Evolutionary conservation across 2,113 vertebrate genomes (phyloP).

Genomic region (Seriola aureovittata): DNA sequence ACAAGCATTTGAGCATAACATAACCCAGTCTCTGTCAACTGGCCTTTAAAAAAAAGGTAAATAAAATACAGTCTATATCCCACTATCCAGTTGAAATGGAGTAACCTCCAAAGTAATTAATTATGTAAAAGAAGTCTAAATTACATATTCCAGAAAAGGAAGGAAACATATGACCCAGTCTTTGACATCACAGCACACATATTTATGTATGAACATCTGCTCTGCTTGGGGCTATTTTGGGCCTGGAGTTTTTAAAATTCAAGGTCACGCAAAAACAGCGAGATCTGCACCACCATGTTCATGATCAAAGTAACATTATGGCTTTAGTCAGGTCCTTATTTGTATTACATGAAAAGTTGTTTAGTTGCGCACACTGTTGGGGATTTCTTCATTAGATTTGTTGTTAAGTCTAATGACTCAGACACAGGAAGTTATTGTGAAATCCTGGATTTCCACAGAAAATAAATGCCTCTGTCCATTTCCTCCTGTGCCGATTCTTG

Average conservation of each 20-base stretch:
- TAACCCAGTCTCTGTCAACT: not conserved
- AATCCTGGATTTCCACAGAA: slow-evolving; percentile 51
- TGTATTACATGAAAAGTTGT: slow-evolving; percentile 17
- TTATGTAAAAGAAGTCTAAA: slow-evolving; percentile 5
- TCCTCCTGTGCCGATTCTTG: not conserved
- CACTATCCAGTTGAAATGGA: not conserved
- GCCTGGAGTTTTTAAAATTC: slow-evolving; percentile 47
- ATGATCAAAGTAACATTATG: slow-evolving; percentile 41
- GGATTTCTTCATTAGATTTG: slow-evolving; percentile 8
- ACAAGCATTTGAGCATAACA: not conserved
- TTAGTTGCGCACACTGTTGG: slow-evolving; percentile 3
- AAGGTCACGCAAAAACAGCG: slow-evolving; percentile 61
- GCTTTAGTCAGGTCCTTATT: slow-evolving; percentile 9
- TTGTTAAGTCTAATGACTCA: not conserved
- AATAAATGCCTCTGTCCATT: slow-evolving; percentile 8
- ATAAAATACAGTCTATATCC: not conserved
- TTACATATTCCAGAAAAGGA: slow-evolving; percentile 33
- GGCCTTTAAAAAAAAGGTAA: not conserved
- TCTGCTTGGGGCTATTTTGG: slow-evolving; percentile 68
- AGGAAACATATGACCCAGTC: slow-evolving; percentile 48
- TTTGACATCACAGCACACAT: slow-evolving; percentile 67
- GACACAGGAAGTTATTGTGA: slow-evolving; percentile 43
- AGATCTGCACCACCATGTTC: slow-evolving; percentile 21
- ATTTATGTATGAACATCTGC: slow-evolving; percentile 83
- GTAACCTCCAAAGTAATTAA: slow-evolving; percentile 40